These are phyloP conservation scores for Itoplectis maculator DNA, from an alignment of 2,888 invertebrate species.

Conservation along the genomic window DNA sequence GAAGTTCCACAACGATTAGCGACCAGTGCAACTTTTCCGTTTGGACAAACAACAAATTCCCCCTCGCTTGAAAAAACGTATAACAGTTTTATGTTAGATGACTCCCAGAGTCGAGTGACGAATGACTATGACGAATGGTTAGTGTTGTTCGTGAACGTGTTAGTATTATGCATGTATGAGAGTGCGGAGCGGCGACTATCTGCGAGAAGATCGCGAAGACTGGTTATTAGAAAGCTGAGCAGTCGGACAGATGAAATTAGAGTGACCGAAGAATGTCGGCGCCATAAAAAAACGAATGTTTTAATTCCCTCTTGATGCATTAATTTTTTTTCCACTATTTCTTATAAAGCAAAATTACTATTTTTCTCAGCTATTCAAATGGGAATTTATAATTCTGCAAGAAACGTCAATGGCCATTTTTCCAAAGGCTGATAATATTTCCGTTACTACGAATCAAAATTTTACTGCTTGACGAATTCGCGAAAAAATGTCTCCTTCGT, in stretches of 20 bases:
- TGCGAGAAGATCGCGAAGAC: slow-evolving; percentile 37
- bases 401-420: no score
- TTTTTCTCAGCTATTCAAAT: no score
- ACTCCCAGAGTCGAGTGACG: slow-evolving; percentile 10
- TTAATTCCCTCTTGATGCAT: no score
- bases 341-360: no score
- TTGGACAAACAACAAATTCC: slow-evolving; percentile 6
- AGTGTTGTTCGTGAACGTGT: slow-evolving; percentile 48
- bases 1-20: slow-evolving; percentile 77
- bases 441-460: no score
- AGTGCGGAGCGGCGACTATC: slow-evolving; percentile 46
- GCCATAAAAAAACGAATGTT: slow-evolving; percentile 2
- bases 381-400: no score
- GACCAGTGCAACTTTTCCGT: slow-evolving; percentile 49
- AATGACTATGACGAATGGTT: slow-evolving; percentile 24
- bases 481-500: no score
- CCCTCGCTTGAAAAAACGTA: slow-evolving; percentile 1
- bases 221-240: slow-evolving; percentile 51
- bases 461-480: no score
- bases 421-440: no score
- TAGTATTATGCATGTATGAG: slow-evolving; percentile 56
- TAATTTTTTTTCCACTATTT: no score
- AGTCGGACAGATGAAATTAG: slow-evolving; percentile 26
- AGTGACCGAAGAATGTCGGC: slow-evolving; percentile 22
- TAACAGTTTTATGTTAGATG: slow-evolving; percentile 29